These are phyloP conservation scores for Poeciliopsis prolifica DNA, from an alignment of 2,113 vertebrate species.

Conservation along the genomic window DNA sequence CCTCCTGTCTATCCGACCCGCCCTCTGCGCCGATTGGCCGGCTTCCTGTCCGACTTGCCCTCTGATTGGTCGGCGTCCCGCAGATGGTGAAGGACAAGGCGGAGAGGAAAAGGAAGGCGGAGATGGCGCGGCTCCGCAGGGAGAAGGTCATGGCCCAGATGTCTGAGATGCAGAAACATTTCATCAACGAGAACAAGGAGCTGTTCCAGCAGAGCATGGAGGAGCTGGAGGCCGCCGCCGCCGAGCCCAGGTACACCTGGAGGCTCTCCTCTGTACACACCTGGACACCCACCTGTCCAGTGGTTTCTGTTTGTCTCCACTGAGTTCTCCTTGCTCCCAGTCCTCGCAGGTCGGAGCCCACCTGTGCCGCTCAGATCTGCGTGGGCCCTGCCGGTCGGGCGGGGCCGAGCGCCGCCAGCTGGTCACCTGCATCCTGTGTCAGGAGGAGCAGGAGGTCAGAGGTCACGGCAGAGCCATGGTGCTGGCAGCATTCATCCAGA, in stretches of 20 bases:
- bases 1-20: background rate
- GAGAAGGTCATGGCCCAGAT: slow-evolving; percentile 99
- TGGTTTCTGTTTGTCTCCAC: no score
- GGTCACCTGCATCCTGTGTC: slow-evolving; percentile 95
- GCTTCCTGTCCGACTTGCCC: no score
- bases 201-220: slow-evolving; percentile 94
- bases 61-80: background rate
- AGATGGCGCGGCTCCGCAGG: slow-evolving; percentile 90
- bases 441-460: slow-evolving; percentile 95
- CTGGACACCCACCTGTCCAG: no score
- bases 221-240: slow-evolving; percentile 85
- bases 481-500: slow-evolving; percentile 93
- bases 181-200: slow-evolving; percentile 97
- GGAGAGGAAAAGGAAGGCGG: slow-evolving; percentile 94
- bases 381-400: slow-evolving; percentile 86
- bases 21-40: no score
- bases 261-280: background rate
- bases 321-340: slow-evolving; percentile 54
- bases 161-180: slow-evolving; percentile 97
- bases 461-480: slow-evolving; percentile 93
- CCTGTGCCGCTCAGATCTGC: slow-evolving; percentile 81
- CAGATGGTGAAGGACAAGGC: slow-evolving; percentile 88
- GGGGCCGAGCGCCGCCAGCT: slow-evolving; percentile 82
- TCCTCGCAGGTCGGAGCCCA: slow-evolving; percentile 76
- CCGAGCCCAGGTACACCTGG: slow-evolving; percentile 81